A percentile compares a stretch with the other conserved stretches of the same genome.
Evolutionary conservation across 2,797 vertebrate species (phyloP).

Genomic region (Morelia viridis): DNA sequence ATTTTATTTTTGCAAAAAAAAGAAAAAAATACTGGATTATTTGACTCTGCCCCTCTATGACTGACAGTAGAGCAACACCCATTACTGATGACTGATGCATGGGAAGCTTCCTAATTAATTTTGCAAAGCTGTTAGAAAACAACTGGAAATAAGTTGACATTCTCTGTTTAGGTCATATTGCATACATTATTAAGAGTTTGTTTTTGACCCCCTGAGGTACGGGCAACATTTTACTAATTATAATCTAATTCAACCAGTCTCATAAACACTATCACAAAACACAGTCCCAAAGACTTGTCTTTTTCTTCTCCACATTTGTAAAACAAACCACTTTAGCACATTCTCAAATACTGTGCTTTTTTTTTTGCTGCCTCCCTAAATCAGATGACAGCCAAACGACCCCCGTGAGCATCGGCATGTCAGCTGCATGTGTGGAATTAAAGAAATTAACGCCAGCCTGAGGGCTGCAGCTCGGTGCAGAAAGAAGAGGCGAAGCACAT

Average conservation of each 20-base stretch:
- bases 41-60: neutral
- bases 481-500: fast-evolving
- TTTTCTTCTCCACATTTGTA: neutral
- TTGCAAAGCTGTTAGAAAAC: neutral
- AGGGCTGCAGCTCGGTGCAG: neutral
- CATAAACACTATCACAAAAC: neutral
- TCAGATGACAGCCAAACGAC: too few relatives aligned
- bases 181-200: neutral
- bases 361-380: neutral
- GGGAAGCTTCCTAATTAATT: neutral
- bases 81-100: constrained; percentile 41
- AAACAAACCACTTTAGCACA: neutral
- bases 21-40: neutral
- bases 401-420: fast-evolving
- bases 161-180: neutral
- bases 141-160: fast-evolving
- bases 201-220: neutral
- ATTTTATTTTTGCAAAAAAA: constrained; percentile 12
- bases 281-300: neutral
- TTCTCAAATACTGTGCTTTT: neutral
- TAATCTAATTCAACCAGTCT: neutral
- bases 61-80: too few relatives aligned
- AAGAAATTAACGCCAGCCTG: too few relatives aligned
- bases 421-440: too few relatives aligned
- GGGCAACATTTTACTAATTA: neutral